These are phyloP conservation scores for Lucifuga dentata DNA, from an alignment of 2,113 vertebrate species.

Conservation along the genomic window DNA sequence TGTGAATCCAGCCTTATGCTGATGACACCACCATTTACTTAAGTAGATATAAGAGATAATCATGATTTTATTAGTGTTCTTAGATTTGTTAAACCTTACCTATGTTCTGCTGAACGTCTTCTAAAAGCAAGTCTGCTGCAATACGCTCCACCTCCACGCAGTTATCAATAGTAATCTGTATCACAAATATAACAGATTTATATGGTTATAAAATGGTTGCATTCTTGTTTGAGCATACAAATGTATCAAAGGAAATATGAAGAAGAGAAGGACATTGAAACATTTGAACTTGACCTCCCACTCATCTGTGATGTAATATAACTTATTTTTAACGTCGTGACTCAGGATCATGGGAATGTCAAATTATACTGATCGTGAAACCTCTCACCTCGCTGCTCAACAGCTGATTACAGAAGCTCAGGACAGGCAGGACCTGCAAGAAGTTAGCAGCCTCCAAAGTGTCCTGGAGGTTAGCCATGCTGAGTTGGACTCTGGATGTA, in stretches of 20 bases:
- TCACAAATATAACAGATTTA: conserved; percentile 3
- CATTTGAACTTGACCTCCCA: neutral
- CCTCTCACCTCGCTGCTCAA: conserved; percentile 84
- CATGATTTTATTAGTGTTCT: no score
- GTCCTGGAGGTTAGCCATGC: conserved; percentile 83
- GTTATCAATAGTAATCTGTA: conserved; percentile 84
- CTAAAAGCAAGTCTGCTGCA: conserved; percentile 79
- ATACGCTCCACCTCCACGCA: conserved; percentile 85
- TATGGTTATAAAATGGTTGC: no score
- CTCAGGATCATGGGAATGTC: neutral
- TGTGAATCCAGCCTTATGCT: no score
- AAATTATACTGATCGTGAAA: neutral
- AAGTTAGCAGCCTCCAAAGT: conserved; percentile 87
- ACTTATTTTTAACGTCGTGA: neutral
- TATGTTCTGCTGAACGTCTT: conserved; percentile 79
- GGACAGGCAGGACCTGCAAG: conserved; percentile 85
- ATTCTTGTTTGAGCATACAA: no score
- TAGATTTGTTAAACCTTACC: conserved; percentile 32
- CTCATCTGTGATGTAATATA: neutral
- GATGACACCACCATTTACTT: no score
- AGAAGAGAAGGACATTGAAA: no score
- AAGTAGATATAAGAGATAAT: neutral
- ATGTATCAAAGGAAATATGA: no score
- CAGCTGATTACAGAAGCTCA: conserved; percentile 85
- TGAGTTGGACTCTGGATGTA: conserved; percentile 81